Evolutionary conservation across 1,140 invertebrate species (phyloP).

Genomic region (Aleiodes sp.): DNA sequence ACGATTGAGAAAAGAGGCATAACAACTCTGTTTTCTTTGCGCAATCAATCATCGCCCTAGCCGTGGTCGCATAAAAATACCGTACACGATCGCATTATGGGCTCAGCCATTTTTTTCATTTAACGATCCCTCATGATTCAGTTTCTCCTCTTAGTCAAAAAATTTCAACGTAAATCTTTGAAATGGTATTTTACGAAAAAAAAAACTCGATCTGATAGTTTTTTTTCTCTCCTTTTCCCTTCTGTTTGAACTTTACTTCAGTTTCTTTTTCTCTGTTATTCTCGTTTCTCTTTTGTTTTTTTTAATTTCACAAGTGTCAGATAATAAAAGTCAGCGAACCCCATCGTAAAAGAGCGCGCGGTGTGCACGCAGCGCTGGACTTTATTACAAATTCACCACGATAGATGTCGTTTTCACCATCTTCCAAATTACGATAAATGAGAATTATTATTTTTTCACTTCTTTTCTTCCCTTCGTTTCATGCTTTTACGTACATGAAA

Average conservation of each 20-base stretch:
- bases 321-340: conserved; percentile 48
- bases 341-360: conserved; percentile 45
- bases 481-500: too few species aligned
- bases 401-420: conserved; percentile 12
- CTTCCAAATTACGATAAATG: conserved; percentile 7
- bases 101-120: neutral
- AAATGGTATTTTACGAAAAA: neutral
- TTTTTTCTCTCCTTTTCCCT: conserved; percentile 31
- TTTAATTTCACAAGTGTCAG: conserved; percentile 47
- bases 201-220: neutral
- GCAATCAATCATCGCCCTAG: neutral
- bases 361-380: conserved; percentile 44
- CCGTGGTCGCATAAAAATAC: neutral
- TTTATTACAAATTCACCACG: conserved; percentile 36
- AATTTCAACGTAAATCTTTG: neutral
- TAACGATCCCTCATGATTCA: neutral
- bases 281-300: conserved; percentile 5
- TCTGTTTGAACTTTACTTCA: neutral
- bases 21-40: neutral
- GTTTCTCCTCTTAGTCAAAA: conserved; percentile 16
- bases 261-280: conserved; percentile 12
- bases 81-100: neutral
- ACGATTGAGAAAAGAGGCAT: neutral
- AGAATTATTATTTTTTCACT: neutral
- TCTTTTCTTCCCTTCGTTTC: neutral